Percentiles rank a stretch among this genome's conserved stretches.
These are phyloP conservation scores for Harpagoxenus sublaevis DNA, from an alignment of 2,888 invertebrate genomes.

Conservation along the genomic window DNA sequence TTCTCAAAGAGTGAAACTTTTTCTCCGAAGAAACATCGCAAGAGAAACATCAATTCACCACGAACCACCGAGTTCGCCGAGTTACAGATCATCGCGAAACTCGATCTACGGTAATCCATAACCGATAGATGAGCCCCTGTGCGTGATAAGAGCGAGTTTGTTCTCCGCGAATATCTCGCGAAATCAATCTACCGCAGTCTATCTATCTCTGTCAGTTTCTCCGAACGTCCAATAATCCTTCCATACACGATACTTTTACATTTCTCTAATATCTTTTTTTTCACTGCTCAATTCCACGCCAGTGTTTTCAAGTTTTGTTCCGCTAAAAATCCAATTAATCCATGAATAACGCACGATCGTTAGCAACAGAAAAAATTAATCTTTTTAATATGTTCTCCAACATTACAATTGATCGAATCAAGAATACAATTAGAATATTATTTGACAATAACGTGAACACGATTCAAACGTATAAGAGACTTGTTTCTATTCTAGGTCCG, in stretches of 20 bases:
- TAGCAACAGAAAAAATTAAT: neutral
- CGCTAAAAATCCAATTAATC: neutral
- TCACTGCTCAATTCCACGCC: neutral
- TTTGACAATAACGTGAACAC: neutral
- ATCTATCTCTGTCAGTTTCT: constrained; percentile 29
- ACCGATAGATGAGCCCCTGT: constrained; percentile 25
- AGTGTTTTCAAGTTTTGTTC: neutral
- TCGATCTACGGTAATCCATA: constrained; percentile 40
- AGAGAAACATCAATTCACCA: constrained; percentile 37
- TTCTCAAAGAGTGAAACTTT: constrained; percentile 34
- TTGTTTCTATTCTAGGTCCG: neutral
- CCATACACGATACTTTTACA: constrained; percentile 12
- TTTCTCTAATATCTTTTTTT: neutral
- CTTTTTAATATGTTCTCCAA: neutral
- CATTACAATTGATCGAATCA: neutral
- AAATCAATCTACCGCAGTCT: constrained; percentile 29
- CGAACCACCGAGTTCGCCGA: neutral
- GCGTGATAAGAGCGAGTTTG: constrained; percentile 36
- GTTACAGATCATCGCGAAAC: constrained; percentile 32
- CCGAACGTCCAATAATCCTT: constrained; percentile 21
- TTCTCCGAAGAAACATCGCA: constrained; percentile 17
- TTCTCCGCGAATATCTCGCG: constrained; percentile 33
- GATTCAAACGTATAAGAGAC: neutral
- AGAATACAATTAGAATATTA: neutral
- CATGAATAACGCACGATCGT: neutral